Evolutionary conservation across 1,140 invertebrate species (phyloP).

Genomic region (Daktulosphaira vitifoliae): DNA sequence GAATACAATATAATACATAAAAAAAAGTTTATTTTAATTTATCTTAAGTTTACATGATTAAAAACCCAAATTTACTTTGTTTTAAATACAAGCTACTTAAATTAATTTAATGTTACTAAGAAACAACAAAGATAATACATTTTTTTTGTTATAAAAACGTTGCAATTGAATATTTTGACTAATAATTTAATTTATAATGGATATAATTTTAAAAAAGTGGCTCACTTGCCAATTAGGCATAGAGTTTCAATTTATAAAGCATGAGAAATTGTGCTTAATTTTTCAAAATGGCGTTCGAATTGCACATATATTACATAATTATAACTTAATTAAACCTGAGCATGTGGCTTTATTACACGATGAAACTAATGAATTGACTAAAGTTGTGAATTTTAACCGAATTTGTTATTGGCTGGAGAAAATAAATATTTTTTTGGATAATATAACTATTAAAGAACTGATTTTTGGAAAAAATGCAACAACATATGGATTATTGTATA

Average conservation of each 20-base stretch:
- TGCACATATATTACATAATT: conserved; percentile 8
- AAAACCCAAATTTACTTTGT: too few species aligned
- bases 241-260: neutral
- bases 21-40: too few species aligned
- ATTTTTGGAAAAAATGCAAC: neutral
- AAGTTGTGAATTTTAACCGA: neutral
- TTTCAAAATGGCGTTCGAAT: conserved; percentile 19
- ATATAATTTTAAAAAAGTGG: conserved; percentile 8
- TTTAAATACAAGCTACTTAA: too few species aligned
- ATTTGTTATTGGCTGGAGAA: neutral
- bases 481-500: conserved; percentile 6
- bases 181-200: too few species aligned
- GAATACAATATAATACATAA: too few species aligned
- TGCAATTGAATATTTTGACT: too few species aligned
- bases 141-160: too few species aligned
- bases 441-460: neutral
- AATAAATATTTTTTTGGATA: neutral
- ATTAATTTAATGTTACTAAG: too few species aligned
- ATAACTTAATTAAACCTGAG: neutral
- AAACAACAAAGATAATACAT: too few species aligned
- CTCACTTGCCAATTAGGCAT: conserved; percentile 1
- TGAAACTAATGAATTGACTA: neutral
- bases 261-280: neutral
- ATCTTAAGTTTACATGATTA: too few species aligned
- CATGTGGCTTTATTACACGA: neutral